Conservation (phyloP, 2,113 vertebrate genomes). For the Struthidea cinerea region DNA sequence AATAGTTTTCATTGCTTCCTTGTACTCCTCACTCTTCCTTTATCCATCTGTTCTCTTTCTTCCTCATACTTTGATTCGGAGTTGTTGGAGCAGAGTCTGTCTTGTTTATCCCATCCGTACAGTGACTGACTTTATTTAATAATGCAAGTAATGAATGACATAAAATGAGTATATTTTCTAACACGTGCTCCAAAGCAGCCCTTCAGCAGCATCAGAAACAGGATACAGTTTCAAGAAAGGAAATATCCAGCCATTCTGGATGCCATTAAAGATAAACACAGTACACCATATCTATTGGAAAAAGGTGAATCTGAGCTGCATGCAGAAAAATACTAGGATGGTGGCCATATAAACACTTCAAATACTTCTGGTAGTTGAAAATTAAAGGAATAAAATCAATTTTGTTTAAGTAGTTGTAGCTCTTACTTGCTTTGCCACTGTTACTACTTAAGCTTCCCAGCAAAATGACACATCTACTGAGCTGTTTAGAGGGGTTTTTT, state of each 20-base stretch:
- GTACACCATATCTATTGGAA: neutral
- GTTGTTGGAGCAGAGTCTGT: neutral
- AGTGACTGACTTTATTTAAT: neutral
- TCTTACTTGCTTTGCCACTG: neutral
- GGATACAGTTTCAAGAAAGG: neutral
- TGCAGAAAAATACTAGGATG: neutral
- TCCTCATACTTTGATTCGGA: neutral
- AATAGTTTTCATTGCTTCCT: slow-evolving; percentile 39
- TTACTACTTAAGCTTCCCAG: neutral
- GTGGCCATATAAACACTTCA: neutral
- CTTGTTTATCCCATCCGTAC: neutral
- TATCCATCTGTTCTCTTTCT: slow-evolving; percentile 51
- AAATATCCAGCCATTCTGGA: neutral
- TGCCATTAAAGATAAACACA: neutral
- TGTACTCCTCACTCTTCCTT: slow-evolving; percentile 21
- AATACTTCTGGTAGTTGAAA: neutral
- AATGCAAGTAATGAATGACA: neutral
- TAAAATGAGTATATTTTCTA: neutral
- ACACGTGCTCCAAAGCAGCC: neutral
- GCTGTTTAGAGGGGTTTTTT: neutral
- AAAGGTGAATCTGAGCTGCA: neutral
- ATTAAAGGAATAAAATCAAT: neutral
- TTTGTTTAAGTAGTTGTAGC: neutral
- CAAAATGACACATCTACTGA: neutral
- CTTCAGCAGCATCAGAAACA: neutral